These are phyloP conservation scores for Nephotettix cincticeps DNA, from an alignment of 1,140 invertebrate genomes.

Conservation along the genomic window DNA sequence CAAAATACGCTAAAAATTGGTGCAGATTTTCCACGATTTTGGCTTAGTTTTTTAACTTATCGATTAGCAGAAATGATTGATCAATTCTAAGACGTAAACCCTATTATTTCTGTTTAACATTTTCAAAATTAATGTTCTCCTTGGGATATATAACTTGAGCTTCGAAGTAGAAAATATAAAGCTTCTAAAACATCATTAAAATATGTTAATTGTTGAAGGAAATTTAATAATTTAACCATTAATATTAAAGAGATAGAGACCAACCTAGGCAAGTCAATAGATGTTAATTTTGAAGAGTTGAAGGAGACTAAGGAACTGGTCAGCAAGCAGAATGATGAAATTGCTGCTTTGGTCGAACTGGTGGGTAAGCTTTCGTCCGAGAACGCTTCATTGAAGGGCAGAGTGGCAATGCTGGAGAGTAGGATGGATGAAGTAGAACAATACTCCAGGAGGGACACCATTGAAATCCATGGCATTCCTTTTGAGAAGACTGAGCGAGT, in stretches of 20 bases:
- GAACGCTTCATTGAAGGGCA: not conserved
- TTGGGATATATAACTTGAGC: no score
- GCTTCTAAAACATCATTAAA: no score
- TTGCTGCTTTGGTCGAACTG: not conserved
- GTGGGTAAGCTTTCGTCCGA: not conserved
- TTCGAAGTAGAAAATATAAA: no score
- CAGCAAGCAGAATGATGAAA: not conserved
- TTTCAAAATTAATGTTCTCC: no score
- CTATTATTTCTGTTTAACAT: no score
- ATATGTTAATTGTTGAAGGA: no score
- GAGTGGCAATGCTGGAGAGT: not conserved
- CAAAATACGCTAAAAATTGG: no score
- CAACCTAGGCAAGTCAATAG: not conserved
- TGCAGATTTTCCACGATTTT: no score
- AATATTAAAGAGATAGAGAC: not conserved
- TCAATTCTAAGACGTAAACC: no score
- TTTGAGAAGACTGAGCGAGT: not conserved
- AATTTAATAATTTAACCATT: not conserved
- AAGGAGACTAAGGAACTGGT: not conserved
- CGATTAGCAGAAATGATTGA: no score
- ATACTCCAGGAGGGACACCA: not conserved
- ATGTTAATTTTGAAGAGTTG: not conserved
- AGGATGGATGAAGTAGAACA: conserved; percentile 1
- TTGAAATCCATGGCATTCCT: conserved; percentile 6
- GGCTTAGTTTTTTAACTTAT: no score